Evolutionary conservation across 2,113 vertebrate species (phyloP).

Genomic region (Thamnaconus septentrionalis): DNA sequence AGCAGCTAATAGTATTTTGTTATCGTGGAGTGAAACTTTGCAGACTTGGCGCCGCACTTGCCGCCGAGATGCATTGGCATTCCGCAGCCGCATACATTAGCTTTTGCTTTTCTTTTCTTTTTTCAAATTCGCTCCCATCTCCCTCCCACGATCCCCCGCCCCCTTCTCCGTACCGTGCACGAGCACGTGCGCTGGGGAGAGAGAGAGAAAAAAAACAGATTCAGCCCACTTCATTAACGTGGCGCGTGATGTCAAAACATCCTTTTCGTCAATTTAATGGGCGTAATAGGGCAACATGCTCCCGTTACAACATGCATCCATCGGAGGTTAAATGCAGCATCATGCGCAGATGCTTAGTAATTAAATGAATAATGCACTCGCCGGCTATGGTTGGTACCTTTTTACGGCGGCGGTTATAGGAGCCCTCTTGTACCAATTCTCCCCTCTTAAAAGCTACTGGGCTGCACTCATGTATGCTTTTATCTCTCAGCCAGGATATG

Average conservation of each 20-base stretch:
- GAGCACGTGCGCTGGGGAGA: constrained; percentile 19
- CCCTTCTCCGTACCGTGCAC: constrained; percentile 19
- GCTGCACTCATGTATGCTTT: constrained; percentile 70
- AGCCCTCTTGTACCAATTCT: constrained; percentile 69
- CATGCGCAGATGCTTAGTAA: constrained; percentile 46
- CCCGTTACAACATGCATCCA: constrained; percentile 29
- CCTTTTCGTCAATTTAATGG: constrained; percentile 41
- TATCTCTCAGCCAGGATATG: constrained; percentile 75
- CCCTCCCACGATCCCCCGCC: too few relatives aligned
- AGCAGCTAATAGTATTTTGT: constrained; percentile 94
- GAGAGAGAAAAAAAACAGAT: constrained; percentile 16
- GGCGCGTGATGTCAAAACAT: constrained; percentile 40
- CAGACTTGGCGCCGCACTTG: constrained; percentile 68
- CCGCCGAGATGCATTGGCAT: constrained; percentile 54
- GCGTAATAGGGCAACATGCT: constrained; percentile 27
- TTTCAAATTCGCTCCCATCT: too few relatives aligned
- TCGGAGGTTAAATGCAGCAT: constrained; percentile 61
- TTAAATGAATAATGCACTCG: constrained; percentile 63
- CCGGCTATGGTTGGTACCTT: constrained; percentile 44
- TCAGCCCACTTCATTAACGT: constrained; percentile 48
- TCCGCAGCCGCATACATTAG: constrained; percentile 37
- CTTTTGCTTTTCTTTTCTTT: constrained; percentile 21
- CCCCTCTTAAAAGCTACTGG: constrained; percentile 73
- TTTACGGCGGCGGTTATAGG: constrained; percentile 31
- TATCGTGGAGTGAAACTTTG: constrained; percentile 87